Evolutionary conservation across 2,888 invertebrate species (phyloP), one percentile per base, ranked within the genome.

Genomic region (Lomographa bimaculata): DNA sequence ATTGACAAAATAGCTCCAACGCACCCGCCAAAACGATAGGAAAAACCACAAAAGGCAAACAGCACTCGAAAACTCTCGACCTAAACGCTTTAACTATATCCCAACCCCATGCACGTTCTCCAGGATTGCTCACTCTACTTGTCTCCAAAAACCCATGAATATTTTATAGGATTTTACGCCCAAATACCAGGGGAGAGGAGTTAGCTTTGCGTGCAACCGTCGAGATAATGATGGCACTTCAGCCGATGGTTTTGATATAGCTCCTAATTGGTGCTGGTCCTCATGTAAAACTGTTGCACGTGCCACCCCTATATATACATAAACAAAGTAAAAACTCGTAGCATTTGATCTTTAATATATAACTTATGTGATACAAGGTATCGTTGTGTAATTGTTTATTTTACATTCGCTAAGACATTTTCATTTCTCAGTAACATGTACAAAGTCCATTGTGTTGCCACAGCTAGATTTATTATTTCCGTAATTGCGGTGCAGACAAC

Each of bases 51-150:
- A 87, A 87, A 85, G 86, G 82, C 82, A 71, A 70, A 64, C 70
- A 59, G 71, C 71, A 74, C 87, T 87, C 72, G 54, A 83, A 70
- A 47, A 57, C 84, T 77, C 87, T 87, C 81, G 47, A 72, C 79
- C 79, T 89, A 89, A 89, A 87, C 87, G 89, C 82, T 89, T 87
- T 86, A 89, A 84, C 87, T 79, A 86, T 85, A 75, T 81, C 79
- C 85, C 84, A 72, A 76, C 83, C 85, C 85, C 77, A 77, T 76
- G 29, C 29, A 28, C 7, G 43, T 34, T 68, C 81, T 83, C 62
- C 75, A 83, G 79, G 86, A 81, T 68, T 89, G 86, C 87, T 87
- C 87, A 87, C 84, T 85, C 84, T 79, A 87, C 87, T 87, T 85
- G 79, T 89, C 87, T 89, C 86, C 87, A 78, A 84, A 87, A 85